Conservation (phyloP, 2,797 vertebrate species). For the Zonotrichia albicollis region DNA sequence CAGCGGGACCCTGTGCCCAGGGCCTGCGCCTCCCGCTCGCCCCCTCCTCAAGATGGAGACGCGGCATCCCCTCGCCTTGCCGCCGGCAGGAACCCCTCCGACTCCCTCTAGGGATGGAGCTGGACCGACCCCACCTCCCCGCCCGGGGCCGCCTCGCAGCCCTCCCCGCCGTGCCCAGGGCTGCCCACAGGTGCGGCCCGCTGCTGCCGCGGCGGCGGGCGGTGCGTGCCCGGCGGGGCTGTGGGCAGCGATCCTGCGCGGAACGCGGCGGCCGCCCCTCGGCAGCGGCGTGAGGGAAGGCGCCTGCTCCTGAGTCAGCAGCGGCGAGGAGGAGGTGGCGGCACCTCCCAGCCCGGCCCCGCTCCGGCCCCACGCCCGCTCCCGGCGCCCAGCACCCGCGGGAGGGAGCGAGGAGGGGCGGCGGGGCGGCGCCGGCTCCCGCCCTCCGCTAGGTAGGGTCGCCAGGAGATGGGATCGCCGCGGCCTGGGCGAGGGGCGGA, state of each 20-base stretch:
- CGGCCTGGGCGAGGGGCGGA: neutral
- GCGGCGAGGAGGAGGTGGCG: neutral
- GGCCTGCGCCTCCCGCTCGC: neutral
- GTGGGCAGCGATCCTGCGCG: neutral
- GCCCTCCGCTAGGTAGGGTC: neutral
- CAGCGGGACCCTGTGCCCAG: accelerated
- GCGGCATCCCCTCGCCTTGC: accelerated
- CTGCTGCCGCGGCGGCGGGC: neutral
- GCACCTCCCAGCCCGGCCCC: neutral
- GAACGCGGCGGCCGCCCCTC: neutral
- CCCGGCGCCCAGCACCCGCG: neutral
- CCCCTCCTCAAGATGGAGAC: neutral
- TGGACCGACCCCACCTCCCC: too few relatives aligned
- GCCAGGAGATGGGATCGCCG: neutral
- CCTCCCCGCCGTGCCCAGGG: too few relatives aligned
- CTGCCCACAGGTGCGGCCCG: neutral
- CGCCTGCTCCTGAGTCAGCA: constrained; percentile 8
- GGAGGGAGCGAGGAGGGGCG: neutral
- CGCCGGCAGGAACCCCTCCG: accelerated
- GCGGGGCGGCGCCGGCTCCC: neutral
- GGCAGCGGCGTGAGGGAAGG: neutral
- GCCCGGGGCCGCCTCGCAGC: neutral
- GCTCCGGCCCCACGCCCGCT: neutral
- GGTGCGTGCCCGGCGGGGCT: neutral
- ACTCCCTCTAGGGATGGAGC: neutral